phyloP scores from a whole-genome alignment of 2,797 vertebrate genomes.

The Sandelia bainsii region DNA sequence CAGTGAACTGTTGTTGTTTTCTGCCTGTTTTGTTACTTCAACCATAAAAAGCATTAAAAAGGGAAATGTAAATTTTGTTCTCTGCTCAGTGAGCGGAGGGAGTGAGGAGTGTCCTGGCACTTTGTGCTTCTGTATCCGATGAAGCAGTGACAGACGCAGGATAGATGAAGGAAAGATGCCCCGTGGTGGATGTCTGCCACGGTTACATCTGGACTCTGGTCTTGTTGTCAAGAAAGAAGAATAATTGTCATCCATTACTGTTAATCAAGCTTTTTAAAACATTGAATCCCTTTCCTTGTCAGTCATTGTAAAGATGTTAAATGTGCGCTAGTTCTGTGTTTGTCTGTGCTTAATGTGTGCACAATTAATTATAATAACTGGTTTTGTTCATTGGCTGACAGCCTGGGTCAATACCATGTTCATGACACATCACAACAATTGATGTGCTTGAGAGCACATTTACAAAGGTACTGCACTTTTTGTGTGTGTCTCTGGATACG shows the following conservation, averaged over 20 bases:
- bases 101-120: conserved; percentile 31
- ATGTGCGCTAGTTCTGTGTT: conserved; percentile 6
- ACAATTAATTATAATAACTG: conserved; percentile 60
- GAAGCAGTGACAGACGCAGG: conserved; percentile 36
- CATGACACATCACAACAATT: conserved; percentile 51
- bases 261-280: conserved; percentile 27
- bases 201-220: conserved; percentile 28
- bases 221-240: conserved; percentile 10
- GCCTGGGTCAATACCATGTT: conserved; percentile 47
- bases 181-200: conserved; percentile 30
- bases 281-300: neutral
- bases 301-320: conserved; percentile 21
- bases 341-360: conserved; percentile 16
- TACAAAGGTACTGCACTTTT: conserved; percentile 30
- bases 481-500: neutral
- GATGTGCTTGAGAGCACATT: conserved; percentile 46
- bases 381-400: conserved; percentile 64
- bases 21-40: conserved; percentile 14
- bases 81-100: conserved; percentile 38
- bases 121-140: conserved; percentile 42
- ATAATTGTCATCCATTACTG: neutral
- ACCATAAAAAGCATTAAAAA: conserved; percentile 36
- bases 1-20: neutral
- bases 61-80: conserved; percentile 59
- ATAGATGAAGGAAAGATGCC: conserved; percentile 22